These are phyloP conservation scores for Capitella teleta DNA, from an alignment of 1,140 invertebrate species.

Conservation along the genomic window DNA sequence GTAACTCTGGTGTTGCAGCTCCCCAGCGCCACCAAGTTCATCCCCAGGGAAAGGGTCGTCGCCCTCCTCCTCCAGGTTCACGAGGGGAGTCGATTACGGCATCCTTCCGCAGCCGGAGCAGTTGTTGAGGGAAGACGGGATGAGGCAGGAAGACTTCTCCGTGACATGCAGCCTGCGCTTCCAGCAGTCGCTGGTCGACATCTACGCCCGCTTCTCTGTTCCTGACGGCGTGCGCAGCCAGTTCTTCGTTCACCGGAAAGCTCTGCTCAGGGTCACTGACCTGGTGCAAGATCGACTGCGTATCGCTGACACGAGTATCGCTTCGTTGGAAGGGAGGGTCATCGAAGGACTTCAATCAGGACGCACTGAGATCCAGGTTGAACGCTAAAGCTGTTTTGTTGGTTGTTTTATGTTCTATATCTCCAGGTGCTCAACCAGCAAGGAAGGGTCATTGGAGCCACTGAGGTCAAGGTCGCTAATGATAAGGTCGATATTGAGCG, in stretches of 20 bases:
- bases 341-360: slow-evolving; percentile 79
- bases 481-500: slow-evolving; percentile 76
- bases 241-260: slow-evolving; percentile 61
- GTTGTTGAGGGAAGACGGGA: slow-evolving; percentile 4
- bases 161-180: slow-evolving; percentile 66
- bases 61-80: too few species aligned
- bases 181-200: slow-evolving; percentile 79
- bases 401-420: neutral
- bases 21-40: too few species aligned
- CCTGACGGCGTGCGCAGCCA: slow-evolving; percentile 16
- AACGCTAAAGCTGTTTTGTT: neutral
- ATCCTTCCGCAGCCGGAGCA: slow-evolving; percentile 19
- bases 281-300: slow-evolving; percentile 70
- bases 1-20: too few species aligned
- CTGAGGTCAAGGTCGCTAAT: slow-evolving; percentile 78
- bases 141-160: slow-evolving; percentile 15
- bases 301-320: slow-evolving; percentile 78
- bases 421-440: slow-evolving; percentile 71
- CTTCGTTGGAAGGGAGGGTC: slow-evolving; percentile 64
- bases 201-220: slow-evolving; percentile 68
- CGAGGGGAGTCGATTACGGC: slow-evolving; percentile 20
- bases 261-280: slow-evolving; percentile 78
- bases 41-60: too few species aligned
- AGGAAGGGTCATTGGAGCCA: slow-evolving; percentile 76
- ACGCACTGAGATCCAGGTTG: slow-evolving; percentile 79